Evolutionary conservation across 2,113 vertebrate genomes (phyloP).

Genomic region (Gadus macrocephalus): DNA sequence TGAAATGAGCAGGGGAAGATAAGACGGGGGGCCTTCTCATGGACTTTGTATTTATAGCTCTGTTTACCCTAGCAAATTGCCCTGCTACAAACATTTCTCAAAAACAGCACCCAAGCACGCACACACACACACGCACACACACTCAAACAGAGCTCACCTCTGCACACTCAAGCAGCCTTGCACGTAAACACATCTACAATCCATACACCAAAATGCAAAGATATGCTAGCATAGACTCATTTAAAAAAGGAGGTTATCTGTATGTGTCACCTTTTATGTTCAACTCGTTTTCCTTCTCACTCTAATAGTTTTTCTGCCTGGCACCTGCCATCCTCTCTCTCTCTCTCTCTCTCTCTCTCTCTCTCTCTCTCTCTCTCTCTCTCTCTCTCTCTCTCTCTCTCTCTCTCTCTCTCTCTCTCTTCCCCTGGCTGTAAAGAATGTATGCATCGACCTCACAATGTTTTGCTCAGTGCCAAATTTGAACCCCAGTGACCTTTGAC

Average conservation of each 20-base stretch:
- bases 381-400: slow-evolving; percentile 14
- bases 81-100: slow-evolving; percentile 21
- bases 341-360: slow-evolving; percentile 1
- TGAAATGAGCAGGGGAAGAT: slow-evolving; percentile 9
- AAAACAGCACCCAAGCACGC: neutral
- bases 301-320: slow-evolving; percentile 43
- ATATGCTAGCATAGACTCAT: neutral
- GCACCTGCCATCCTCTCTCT: slow-evolving; percentile 13
- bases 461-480: no score
- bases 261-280: slow-evolving; percentile 28
- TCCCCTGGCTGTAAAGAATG: neutral
- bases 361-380: slow-evolving; percentile 12
- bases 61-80: slow-evolving; percentile 37
- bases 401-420: slow-evolving; percentile 11
- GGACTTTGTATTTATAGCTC: slow-evolving; percentile 37
- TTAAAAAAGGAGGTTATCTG: slow-evolving; percentile 32
- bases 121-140: no score
- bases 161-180: no score
- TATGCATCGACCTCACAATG: no score
- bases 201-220: no score
- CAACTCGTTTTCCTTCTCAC: slow-evolving; percentile 18
- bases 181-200: no score
- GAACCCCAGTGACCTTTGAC: no score
- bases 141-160: no score
- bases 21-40: slow-evolving; percentile 28